Percentiles rank a stretch among this genome's conserved stretches.
Evolutionary conservation across 2,888 invertebrate genomes (phyloP).

Genomic region (Cyclophora punctaria): DNA sequence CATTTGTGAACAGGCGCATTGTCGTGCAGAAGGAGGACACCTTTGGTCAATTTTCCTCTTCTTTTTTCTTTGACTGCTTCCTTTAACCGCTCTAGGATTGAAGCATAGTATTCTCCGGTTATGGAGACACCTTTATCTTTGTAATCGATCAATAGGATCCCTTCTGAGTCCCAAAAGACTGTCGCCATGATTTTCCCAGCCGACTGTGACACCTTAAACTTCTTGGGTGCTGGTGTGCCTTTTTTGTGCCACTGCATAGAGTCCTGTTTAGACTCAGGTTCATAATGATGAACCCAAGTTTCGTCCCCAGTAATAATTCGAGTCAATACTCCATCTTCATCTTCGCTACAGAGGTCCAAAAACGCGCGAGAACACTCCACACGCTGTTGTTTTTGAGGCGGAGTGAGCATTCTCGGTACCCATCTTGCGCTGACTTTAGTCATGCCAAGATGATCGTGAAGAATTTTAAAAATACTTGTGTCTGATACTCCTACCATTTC

Average conservation of each 20-base stretch:
- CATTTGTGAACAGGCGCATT: no score
- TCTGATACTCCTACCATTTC: slow-evolving; percentile 17
- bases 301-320: slow-evolving; percentile 13
- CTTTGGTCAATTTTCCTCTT: no score
- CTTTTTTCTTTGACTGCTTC: no score
- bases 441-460: no score
- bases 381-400: not conserved
- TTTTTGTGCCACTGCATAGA: slow-evolving; percentile 9
- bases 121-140: not conserved
- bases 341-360: not conserved
- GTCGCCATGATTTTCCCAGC: not conserved
- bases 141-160: slow-evolving; percentile 1
- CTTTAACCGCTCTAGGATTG: no score
- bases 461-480: slow-evolving; percentile 22
- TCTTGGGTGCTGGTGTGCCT: no score
- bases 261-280: slow-evolving; percentile 11
- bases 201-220: no score
- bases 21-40: no score
- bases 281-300: slow-evolving; percentile 9
- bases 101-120: no score
- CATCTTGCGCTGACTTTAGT: not conserved
- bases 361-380: not conserved
- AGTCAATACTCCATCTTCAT: slow-evolving; percentile 16
- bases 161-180: not conserved
- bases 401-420: not conserved